phyloP scores from a whole-genome alignment of 2,113 vertebrate genomes.

The Nicator chloris region DNA sequence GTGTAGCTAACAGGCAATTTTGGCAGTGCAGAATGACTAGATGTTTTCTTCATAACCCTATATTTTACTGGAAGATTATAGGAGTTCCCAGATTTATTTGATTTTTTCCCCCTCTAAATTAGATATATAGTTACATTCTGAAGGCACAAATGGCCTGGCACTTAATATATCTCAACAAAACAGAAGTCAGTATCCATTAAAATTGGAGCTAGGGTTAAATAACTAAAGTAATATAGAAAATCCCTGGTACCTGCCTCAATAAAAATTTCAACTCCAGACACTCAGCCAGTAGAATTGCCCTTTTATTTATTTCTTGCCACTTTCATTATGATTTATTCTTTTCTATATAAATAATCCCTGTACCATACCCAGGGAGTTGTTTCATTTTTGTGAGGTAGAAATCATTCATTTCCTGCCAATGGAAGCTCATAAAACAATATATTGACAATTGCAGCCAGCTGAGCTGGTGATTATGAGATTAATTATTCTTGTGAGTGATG shows the following conservation, averaged over 20 bases:
- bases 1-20: not conserved
- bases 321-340: constrained; percentile 57
- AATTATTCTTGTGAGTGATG: constrained; percentile 18
- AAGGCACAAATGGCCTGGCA: not conserved
- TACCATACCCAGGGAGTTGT: not conserved
- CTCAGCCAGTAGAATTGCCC: not conserved
- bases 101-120: not conserved
- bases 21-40: not conserved
- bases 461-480: constrained; percentile 47
- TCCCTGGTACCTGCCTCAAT: not conserved
- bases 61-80: not conserved
- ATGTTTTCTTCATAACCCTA: not conserved
- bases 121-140: not conserved
- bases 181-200: not conserved
- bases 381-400: constrained; percentile 41
- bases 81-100: not conserved
- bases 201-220: not conserved
- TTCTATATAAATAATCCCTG: constrained; percentile 16
- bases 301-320: constrained; percentile 37
- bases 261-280: not conserved
- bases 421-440: constrained; percentile 39
- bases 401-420: constrained; percentile 50
- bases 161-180: not conserved
- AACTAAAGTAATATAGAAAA: not conserved
- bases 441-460: constrained; percentile 28